These are phyloP conservation scores for Aldabrachelys gigantea DNA, from an alignment of 2,113 vertebrate genomes.

Conservation along the genomic window DNA sequence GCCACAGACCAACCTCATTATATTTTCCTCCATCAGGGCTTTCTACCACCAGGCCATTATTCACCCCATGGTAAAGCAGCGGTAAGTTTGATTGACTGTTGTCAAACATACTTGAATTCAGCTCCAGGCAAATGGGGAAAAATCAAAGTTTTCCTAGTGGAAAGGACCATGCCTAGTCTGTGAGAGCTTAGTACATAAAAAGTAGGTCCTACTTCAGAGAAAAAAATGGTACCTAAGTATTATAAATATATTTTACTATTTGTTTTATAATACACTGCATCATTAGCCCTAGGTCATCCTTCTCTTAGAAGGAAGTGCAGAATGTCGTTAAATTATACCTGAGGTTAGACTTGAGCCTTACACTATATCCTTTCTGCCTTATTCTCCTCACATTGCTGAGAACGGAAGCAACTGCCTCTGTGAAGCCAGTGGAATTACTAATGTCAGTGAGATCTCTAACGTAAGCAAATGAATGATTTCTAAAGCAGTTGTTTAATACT, in stretches of 20 bases:
- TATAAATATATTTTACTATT: background rate
- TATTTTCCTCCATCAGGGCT: background rate
- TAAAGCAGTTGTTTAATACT: slow-evolving; percentile 13
- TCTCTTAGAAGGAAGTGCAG: background rate
- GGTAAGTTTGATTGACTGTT: background rate
- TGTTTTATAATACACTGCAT: background rate
- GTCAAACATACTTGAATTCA: background rate
- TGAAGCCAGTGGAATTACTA: background rate
- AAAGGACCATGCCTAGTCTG: background rate
- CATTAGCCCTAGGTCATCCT: background rate
- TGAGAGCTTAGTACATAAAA: background rate
- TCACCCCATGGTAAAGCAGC: background rate
- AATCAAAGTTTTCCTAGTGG: background rate
- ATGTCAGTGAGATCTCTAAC: slow-evolving; percentile 6
- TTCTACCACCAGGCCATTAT: background rate
- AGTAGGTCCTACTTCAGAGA: background rate
- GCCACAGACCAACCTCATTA: background rate
- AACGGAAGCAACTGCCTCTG: background rate
- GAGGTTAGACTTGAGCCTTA: slow-evolving; percentile 10
- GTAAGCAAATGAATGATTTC: slow-evolving; percentile 35
- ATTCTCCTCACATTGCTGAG: background rate
- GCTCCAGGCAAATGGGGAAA: background rate
- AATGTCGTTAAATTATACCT: background rate
- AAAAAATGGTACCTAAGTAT: background rate
- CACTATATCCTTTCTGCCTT: background rate